Evolutionary conservation across 2,113 vertebrate species (phyloP).

Genomic region (Myotis lucifugus): DNA sequence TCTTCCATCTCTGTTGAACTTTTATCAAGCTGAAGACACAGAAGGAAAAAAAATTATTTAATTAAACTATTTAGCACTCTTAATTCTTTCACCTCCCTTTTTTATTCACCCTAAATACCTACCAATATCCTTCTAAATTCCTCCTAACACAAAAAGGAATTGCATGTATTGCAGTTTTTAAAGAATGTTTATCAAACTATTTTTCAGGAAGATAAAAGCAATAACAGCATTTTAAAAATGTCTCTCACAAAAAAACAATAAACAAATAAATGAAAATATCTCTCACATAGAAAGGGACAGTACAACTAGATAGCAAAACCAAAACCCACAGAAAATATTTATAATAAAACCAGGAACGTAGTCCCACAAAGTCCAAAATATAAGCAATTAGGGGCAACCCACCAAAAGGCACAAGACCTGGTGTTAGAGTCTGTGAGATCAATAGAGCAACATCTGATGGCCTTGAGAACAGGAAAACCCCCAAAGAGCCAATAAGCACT

Average conservation of each 20-base stretch:
- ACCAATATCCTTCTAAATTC: conserved; percentile 17
- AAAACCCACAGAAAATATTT: neutral
- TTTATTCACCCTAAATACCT: neutral
- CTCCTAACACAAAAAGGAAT: conserved; percentile 10
- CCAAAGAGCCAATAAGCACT: neutral
- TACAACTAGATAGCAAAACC: neutral
- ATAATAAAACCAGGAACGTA: neutral
- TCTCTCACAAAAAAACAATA: neutral
- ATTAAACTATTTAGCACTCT: conserved; percentile 27
- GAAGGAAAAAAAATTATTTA: conserved; percentile 16
- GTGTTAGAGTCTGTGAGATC: neutral
- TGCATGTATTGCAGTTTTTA: neutral
- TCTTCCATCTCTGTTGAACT: conserved; percentile 81
- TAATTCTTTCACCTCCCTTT: conserved; percentile 20
- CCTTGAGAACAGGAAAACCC: neutral
- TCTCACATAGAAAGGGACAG: conserved; percentile 19
- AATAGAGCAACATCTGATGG: neutral
- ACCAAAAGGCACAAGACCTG: neutral
- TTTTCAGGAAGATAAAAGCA: conserved; percentile 17
- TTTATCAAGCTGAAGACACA: conserved; percentile 28
- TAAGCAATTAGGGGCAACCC: neutral
- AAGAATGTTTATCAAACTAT: conserved; percentile 5
- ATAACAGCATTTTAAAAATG: neutral
- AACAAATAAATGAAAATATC: neutral
- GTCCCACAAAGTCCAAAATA: neutral